Evolutionary conservation across 2,113 vertebrate genomes (phyloP).

Genomic region (Megaleporinus macrocephalus): DNA sequence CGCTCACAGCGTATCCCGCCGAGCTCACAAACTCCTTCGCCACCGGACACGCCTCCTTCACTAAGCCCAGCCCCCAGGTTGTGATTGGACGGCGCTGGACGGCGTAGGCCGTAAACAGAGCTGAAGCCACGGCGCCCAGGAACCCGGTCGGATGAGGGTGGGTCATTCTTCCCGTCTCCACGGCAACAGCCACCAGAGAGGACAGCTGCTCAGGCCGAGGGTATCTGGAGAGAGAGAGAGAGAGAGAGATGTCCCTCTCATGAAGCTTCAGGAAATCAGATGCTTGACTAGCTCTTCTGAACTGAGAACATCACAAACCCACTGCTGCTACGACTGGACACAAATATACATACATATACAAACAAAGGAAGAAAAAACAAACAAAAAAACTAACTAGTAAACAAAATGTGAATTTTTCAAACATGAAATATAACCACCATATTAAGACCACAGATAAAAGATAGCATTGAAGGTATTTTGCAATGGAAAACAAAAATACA

Average conservation of each 20-base stretch:
- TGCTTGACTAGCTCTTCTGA: no score
- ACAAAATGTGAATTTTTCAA: no score
- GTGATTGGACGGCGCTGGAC: constrained; percentile 76
- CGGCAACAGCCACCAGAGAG: constrained; percentile 75
- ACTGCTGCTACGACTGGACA: no score
- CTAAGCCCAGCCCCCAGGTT: constrained; percentile 79
- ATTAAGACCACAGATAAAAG: no score
- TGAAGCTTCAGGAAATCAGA: no score
- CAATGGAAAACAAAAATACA: no score
- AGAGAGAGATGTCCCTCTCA: not conserved
- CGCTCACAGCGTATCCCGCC: constrained; percentile 64
- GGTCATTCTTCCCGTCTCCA: constrained; percentile 85
- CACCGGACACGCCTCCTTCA: constrained; percentile 79
- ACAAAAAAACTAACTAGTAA: no score
- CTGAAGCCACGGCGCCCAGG: constrained; percentile 79
- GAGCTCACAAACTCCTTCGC: constrained; percentile 72
- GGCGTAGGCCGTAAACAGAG: constrained; percentile 79
- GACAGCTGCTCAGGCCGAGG: constrained; percentile 75
- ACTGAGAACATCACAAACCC: no score
- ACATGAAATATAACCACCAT: no score
- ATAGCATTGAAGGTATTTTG: no score
- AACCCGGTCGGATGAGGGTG: constrained; percentile 85
- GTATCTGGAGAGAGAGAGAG: constrained; percentile 68
- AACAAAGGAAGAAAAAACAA: no score
- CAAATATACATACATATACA: no score